Evolutionary conservation across 1,140 invertebrate species (phyloP), one percentile per base, ranked within the genome.

Genomic region (Drosophila arizonae): DNA sequence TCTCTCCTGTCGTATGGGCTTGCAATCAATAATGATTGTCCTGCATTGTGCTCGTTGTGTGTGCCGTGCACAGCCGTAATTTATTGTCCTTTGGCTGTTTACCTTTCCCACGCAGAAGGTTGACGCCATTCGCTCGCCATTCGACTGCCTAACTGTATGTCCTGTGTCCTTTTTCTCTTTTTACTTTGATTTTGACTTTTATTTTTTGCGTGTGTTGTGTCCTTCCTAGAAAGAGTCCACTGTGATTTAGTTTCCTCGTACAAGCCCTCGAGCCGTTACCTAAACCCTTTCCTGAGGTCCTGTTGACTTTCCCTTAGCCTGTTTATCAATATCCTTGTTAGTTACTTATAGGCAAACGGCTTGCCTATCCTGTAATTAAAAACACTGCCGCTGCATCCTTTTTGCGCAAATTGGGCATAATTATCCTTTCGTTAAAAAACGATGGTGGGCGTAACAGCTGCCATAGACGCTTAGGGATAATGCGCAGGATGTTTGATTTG

Each of bases 21-120:
- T 68, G 76, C 78, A 71, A 71, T 79, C 61, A 69, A 79, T 86
- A 76, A 84, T 85, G 73, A 84, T 82, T 79, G 82, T 82, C 70
- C 64, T 68, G 72, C 72, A 87, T 87, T 86, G 82, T 86, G 43
- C 70, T 11, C 36, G 36, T 39, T 8, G 36, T 67, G 39, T 60
- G 52, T 75, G 77, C 39, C n/a, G 56, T 57, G 60, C 71, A 30
- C 52, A 46, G 61, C 63, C 41, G 77, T 86, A 73, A 86, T 87
- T 86, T 86, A 86, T 86, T 73, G 65, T 78, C 45, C 57, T 78
- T 78, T 46, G 46, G 30, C 64, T 69, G 71, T 86, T 86, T 86
- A 52, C 65, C 71, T 81, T 86, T 87, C 82, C 82, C 82, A 86
- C 81, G 76, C 81, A 78, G 63, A 17, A 39, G 51, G 21, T 24